Base-by-base conservation (phyloP, 2,113 vertebrate species). In the Proterorhinus semilunaris region DNA sequence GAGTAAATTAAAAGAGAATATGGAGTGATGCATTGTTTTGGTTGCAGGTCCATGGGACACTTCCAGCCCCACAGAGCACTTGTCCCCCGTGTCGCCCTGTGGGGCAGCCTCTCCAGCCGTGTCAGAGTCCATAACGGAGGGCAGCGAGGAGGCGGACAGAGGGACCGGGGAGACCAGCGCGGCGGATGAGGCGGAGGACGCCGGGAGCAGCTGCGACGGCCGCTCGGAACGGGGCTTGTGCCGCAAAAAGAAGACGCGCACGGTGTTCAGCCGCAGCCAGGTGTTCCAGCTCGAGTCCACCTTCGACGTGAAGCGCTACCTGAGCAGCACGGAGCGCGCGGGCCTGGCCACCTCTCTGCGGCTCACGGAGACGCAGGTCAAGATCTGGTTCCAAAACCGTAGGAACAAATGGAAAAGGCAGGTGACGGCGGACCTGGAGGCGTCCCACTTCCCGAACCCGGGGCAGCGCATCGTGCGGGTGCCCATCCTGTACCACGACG, bases 331-430 rank as follows among this genome's bases (percentile, higher is more conserved):
- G 0, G 95, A 96, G 78, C 88, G 95, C 46, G 94, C 95, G 0
- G 94, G 93, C 0, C 86, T 96, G 64, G 95, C 95, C 0, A 92
- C 93, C 15, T 93, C 95, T 0, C 91, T 96, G 10, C 95, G 93
- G 68, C 91, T 96, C 81, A 95, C 95, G 4, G 95, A 96, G 92
- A 96, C 95, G 0, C 95, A 96, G 90, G 95, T 96, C 27, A 96
- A 96, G 78, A 96, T 95, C 86, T 96, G 95, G 94, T 96, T 96
- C 81, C 95, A 96, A 86, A 96, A 96, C 78, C 90, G 95, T 8
- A 90, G 95, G 70, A 96, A 96, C 83, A 96, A 96, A 68, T 96
- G 96, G 96, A 98, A 98, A 85, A 83, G 96, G 62, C 96, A 98
- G 79, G 80, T 96, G 80, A 91, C 94, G 3, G 96, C 95, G 0